These are phyloP conservation scores for Notarius lentiginosus DNA, from an alignment of 2,113 vertebrate genomes.

Conservation along the genomic window DNA sequence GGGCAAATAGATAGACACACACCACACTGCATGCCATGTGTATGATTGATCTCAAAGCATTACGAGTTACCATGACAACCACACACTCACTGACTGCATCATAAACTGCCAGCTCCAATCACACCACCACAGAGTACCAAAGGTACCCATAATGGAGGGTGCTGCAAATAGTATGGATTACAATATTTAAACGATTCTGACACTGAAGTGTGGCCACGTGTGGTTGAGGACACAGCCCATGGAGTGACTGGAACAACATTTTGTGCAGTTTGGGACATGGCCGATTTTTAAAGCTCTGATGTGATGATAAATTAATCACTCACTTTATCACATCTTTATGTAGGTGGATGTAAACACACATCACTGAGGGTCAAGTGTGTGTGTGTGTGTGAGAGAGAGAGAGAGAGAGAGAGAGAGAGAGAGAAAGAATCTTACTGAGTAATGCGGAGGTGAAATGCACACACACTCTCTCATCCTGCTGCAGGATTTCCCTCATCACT, in stretches of 20 bases:
- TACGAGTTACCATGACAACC: background rate
- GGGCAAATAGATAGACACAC: too few relatives aligned
- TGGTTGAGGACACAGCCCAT: background rate
- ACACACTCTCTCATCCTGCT: slow-evolving; percentile 75
- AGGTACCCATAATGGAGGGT: background rate
- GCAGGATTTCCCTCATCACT: slow-evolving; percentile 71
- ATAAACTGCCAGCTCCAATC: background rate
- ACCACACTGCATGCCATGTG: background rate
- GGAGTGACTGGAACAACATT: background rate
- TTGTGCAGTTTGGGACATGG: background rate
- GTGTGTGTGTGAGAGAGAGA: background rate
- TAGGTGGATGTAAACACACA: background rate
- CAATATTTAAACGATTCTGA: background rate
- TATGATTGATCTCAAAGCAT: background rate
- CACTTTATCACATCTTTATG: background rate
- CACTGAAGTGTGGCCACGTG: background rate
- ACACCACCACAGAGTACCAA: background rate
- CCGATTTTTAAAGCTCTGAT: background rate
- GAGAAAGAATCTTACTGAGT: slow-evolving; percentile 76
- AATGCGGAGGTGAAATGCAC: slow-evolving; percentile 74
- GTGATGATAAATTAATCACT: too few relatives aligned
- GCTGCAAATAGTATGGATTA: background rate
- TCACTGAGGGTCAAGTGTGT: background rate
- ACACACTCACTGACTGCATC: background rate
- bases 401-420: background rate